phyloP scores from a whole-genome alignment of 2,888 invertebrate species.

The Dione juno region DNA sequence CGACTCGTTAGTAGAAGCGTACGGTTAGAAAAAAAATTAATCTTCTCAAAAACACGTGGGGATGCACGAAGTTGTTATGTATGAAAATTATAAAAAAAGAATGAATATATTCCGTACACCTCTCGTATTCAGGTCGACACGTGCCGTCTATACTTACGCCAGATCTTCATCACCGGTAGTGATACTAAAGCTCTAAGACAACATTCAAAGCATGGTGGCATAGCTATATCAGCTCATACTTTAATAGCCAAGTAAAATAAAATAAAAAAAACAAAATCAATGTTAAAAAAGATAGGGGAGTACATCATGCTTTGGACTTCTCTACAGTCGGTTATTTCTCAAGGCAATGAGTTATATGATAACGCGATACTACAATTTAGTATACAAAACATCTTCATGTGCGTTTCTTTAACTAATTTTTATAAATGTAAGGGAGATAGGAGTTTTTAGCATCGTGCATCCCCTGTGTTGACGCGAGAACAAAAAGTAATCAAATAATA shows the following conservation, averaged over 20 bases:
- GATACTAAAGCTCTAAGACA: conserved; percentile 65
- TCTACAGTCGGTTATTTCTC: conserved; percentile 48
- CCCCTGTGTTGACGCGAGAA: conserved; percentile 81
- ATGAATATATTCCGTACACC: conserved; percentile 64
- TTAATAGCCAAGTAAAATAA: conserved; percentile 56
- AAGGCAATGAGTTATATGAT: conserved; percentile 43
- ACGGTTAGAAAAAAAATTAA: conserved; percentile 71
- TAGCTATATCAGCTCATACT: conserved; percentile 57
- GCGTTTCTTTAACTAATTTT: conserved; percentile 49
- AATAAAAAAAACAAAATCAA: conserved; percentile 55
- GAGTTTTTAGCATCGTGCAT: conserved; percentile 82
- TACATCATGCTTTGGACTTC: conserved; percentile 71
- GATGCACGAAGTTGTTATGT: conserved; percentile 72
- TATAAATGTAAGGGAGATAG: conserved; percentile 67
- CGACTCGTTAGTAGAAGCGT: conserved; percentile 80
- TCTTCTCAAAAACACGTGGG: conserved; percentile 67
- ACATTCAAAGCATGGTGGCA: conserved; percentile 76
- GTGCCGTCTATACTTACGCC: conserved; percentile 58
- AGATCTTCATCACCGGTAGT: conserved; percentile 47
- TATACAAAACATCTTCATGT: conserved; percentile 47
- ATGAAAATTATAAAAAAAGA: conserved; percentile 43
- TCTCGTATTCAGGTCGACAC: conserved; percentile 58
- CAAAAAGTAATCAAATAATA: conserved; percentile 62
- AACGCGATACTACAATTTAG: conserved; percentile 37
- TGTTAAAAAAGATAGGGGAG: conserved; percentile 55